A percentile compares a stretch with the other conserved stretches of the same genome.
phyloP scores from a whole-genome alignment of 2,797 vertebrate genomes.

The Mus minutoides region DNA sequence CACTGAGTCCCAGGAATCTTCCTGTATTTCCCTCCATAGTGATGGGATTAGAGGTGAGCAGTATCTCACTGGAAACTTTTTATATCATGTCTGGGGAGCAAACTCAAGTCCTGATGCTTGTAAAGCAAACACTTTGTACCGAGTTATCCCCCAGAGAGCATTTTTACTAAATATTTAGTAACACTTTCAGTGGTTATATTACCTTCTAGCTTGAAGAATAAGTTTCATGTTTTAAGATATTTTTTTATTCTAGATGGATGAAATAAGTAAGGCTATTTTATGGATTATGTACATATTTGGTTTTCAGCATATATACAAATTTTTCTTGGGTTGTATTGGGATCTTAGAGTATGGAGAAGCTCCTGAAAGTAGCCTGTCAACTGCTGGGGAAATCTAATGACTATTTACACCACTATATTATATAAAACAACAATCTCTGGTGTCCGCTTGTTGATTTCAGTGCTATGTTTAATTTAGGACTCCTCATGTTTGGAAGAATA shows the following conservation, averaged over 20 bases:
- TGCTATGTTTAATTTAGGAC: conserved; percentile 65
- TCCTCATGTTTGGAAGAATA: conserved; percentile 67
- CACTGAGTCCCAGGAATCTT: not conserved
- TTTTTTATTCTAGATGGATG: not conserved
- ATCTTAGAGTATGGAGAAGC: not conserved
- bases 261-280: not conserved
- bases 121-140: not conserved
- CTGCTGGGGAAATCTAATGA: not conserved
- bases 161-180: conserved; percentile 1
- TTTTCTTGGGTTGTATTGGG: not conserved
- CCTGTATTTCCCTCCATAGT: not conserved
- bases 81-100: not conserved
- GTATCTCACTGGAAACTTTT: not conserved
- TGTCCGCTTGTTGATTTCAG: conserved; percentile 68
- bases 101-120: not conserved
- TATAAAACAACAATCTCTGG: conserved; percentile 51
- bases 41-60: not conserved
- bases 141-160: not conserved
- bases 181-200: not conserved
- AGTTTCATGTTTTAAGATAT: not conserved
- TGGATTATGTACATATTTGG: not conserved
- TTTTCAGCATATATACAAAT: not conserved
- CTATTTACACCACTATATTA: not conserved
- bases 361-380: not conserved
- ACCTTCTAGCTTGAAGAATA: conserved; percentile 4